Evolutionary conservation across 1,140 invertebrate species (phyloP), one percentile per base, ranked within the genome.

Genomic region (Apolygus lucorum): DNA sequence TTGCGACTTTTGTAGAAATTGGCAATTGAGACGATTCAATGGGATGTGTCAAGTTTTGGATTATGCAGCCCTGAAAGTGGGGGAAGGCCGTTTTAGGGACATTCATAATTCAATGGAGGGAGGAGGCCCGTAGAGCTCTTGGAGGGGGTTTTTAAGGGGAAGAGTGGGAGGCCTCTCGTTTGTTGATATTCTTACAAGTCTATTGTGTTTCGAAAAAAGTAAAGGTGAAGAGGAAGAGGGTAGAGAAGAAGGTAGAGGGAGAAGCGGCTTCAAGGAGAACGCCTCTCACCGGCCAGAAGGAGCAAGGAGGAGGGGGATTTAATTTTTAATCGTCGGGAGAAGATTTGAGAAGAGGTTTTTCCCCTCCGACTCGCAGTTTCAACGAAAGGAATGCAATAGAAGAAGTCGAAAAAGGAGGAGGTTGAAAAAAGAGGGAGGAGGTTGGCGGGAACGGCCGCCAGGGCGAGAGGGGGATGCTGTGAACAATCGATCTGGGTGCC

Each of bases 401-500:
- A 42, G 34, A 42, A 42, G 34, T 42, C 34, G 34, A 42, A 17
- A 42, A 42, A 42, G 4, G 22, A 59, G 54, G 13, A 59, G 22
- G 54, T 22, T 13, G 54, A 13, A 21, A 24, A 24, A 21, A 21
- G 2, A 4, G 54, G 11, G 54, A 13, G 22, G 54, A 59, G 13
- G 54, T 4, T 4, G 54, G 8, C 8, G 54, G 2, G 54, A 22
- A 22, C 4, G 54, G 54, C 8, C 11, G 4, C 4, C 11, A 59
- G 11, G 22, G 4, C 17, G 34, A 22, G 11, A 22, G 54, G 22
- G 54, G 22, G 54, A 59, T 59, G 54, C 54, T 59, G 54, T 22
- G 54, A 59, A 59, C 54, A 59, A 59, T 59, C 54, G 54, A 59
- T 59, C 54, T 59, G 54, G 54, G 54, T 24, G 54, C 54, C 22